These are phyloP conservation scores for Ataeniobius toweri DNA, from an alignment of 2,797 vertebrate genomes.

Conservation along the genomic window DNA sequence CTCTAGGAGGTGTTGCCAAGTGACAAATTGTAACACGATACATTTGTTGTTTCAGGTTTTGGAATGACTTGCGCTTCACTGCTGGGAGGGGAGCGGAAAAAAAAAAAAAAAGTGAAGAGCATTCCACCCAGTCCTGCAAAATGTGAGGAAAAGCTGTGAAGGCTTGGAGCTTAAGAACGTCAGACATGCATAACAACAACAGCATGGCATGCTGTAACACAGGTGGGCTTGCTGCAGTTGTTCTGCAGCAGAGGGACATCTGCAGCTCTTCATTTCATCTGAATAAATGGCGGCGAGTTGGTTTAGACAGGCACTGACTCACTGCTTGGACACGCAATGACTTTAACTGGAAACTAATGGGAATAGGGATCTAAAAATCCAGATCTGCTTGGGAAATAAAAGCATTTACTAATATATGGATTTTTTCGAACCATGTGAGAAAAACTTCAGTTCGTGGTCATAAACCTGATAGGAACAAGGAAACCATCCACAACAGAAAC, in stretches of 20 bases:
- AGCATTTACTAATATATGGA: too few relatives aligned
- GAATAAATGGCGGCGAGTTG: too few relatives aligned
- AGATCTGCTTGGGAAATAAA: too few relatives aligned
- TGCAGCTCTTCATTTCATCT: too few relatives aligned
- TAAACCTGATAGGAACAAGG: background rate
- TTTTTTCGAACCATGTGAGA: slow-evolving; percentile 6
- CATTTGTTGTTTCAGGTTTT: slow-evolving; percentile 60
- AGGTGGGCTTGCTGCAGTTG: slow-evolving; percentile 58
- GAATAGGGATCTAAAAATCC: too few relatives aligned
- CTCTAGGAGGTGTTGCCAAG: slow-evolving; percentile 22
- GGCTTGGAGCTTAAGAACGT: slow-evolving; percentile 48
- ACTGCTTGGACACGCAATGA: too few relatives aligned
- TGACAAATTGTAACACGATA: slow-evolving; percentile 55
- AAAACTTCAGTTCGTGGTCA: background rate
- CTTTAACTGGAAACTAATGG: too few relatives aligned
- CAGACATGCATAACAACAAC: slow-evolving; percentile 53
- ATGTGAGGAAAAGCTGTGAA: slow-evolving; percentile 43
- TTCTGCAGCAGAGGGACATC: too few relatives aligned
- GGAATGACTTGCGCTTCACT: slow-evolving; percentile 34
- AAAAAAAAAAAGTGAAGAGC: slow-evolving; percentile 17
- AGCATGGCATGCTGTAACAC: slow-evolving; percentile 46
- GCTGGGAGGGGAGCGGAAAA: slow-evolving; percentile 52
- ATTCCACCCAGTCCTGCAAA: slow-evolving; percentile 56
- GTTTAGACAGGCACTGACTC: too few relatives aligned
- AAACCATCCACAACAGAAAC: background rate